Base-by-base conservation (phyloP, 2,113 vertebrate genomes). In the Corvus hawaiiensis region DNA sequence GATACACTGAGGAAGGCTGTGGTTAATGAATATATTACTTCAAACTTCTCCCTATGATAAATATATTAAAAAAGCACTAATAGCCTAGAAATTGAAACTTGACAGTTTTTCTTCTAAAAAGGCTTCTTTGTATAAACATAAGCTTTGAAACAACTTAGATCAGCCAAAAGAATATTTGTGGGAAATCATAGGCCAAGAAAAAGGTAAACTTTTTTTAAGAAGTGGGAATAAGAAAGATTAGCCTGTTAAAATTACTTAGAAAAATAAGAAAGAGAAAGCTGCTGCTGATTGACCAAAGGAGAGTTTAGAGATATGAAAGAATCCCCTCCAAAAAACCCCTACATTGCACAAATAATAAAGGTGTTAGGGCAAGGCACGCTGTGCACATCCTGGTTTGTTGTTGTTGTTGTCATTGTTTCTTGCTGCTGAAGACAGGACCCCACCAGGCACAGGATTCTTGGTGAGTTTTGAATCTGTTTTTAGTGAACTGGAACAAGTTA, bases 401-500 rank as follows among this genome's bases (percentile, higher is more conserved):
- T 9, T 58, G 11, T 20, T 27, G 9, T 14, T 44, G 6, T 18
- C 48, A 18, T 43, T 61, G 20, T 48, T 90, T 35, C 61, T 35
- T 67, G 32, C 37, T 77, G 49, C 20, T 62, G 66, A 85, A 90
- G 74, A 56, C 75, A 54, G 39, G 89, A 94, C 39, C 64, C 67
- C 71, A 78, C 61, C 51, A 93, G 72, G 67, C 79, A 77, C 66
- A 33, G 22, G 89, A 81, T 77, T 96, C 92, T 91, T 72, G 73
- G 59, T 28, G 67, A 95, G 85, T 72, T 94, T 72, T 68, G 68
- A 96, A 96, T 97, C 93, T 78, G 66, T 74, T 95, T 94, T 94
- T 72, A 96, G 95, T 95, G 95, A 97, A 93, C 84, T 90, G 89
- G 96, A 97, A 97, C 93, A 94, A 93, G 94, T 86, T 87, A 97